A percentile compares a stretch with the other conserved stretches of the same genome.
Evolutionary conservation across 2,888 invertebrate genomes (phyloP).

Genomic region (Pantelozetes paolii): DNA sequence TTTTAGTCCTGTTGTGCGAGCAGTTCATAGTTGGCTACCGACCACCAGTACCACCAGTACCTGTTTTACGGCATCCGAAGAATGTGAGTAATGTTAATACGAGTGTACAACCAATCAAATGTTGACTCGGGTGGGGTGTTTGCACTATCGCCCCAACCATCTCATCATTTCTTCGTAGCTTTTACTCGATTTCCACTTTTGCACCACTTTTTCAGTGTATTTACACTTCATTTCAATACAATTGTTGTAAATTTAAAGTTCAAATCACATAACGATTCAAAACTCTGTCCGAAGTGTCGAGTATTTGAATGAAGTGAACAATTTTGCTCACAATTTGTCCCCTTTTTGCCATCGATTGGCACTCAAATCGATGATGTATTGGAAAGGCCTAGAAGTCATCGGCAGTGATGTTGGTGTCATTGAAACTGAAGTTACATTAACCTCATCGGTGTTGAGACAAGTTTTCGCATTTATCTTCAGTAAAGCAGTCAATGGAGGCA

Average conservation of each 20-base stretch:
- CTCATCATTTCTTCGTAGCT: background rate
- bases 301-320: no score
- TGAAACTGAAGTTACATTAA: conserved; percentile 34
- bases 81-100: conserved; percentile 30
- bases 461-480: conserved; percentile 28
- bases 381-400: background rate
- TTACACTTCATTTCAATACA: background rate
- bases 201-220: background rate
- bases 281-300: no score
- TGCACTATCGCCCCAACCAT: conserved; percentile 23
- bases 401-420: conserved; percentile 13
- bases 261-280: no score
- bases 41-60: conserved; percentile 10
- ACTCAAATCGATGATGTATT: background rate
- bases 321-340: no score
- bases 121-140: conserved; percentile 31
- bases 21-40: conserved; percentile 15
- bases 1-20: background rate
- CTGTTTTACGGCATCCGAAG: conserved; percentile 21
- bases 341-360: background rate
- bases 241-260: no score
- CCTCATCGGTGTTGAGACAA: conserved; percentile 34
- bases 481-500: background rate
- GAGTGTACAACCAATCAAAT: conserved; percentile 21
- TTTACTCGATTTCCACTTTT: background rate